A percentile compares a stretch with the other conserved stretches of the same genome.
phyloP scores from a whole-genome alignment of 1,140 invertebrate genomes.

The fruit fly (Drosophila melanogaster) region Release_6_plus_ISO1_MT NT_033779.5:12932001-12932500 shows the following conservation, averaged over 20 bases:
- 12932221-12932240: slow-evolving; percentile 60
- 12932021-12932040: slow-evolving; percentile 81
- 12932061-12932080: slow-evolving; percentile 80
- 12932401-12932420: slow-evolving; percentile 13
- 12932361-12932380: slow-evolving; percentile 13
- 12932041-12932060: slow-evolving; percentile 82
- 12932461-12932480: neutral
- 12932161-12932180: slow-evolving; percentile 34
- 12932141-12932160: neutral
- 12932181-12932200: slow-evolving; percentile 42
- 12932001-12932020: slow-evolving; percentile 53
- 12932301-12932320: slow-evolving; percentile 61
- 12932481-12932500: neutral
- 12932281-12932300: slow-evolving; percentile 83
- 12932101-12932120: neutral
- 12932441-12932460: neutral
- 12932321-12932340: slow-evolving; percentile 73
- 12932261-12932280: slow-evolving; percentile 68
- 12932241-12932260: slow-evolving; percentile 56
- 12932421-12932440: neutral
- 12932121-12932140: neutral
- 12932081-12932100: slow-evolving; percentile 48
- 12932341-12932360: slow-evolving; percentile 26
- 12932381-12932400: slow-evolving; percentile 40
- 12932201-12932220: slow-evolving; percentile 55